Conservation (phyloP, 1,140 invertebrate genomes). For the Marisa cornuarietis region DNA sequence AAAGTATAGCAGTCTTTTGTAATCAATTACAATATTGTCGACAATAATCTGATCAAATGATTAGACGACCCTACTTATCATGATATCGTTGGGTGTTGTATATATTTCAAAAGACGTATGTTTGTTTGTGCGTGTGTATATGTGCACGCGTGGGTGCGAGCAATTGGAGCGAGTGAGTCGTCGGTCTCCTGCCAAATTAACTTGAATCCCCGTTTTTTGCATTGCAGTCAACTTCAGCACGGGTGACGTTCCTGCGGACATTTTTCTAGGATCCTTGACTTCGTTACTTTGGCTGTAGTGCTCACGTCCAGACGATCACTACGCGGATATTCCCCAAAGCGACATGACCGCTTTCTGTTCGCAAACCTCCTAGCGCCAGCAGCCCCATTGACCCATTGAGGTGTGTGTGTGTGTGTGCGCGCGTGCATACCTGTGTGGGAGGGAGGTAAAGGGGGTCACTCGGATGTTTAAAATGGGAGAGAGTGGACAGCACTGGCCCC, state of each 20-base stretch:
- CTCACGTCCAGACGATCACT: too few relatives aligned
- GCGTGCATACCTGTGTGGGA: background rate
- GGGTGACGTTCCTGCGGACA: too few relatives aligned
- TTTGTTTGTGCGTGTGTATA: background rate
- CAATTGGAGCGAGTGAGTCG: too few relatives aligned
- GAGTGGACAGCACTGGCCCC: background rate
- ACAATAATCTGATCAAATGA: too few relatives aligned
- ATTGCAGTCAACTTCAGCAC: too few relatives aligned
- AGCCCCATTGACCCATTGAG: background rate
- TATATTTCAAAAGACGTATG: background rate
- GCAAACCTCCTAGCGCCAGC: background rate
- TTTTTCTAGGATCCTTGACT: too few relatives aligned
- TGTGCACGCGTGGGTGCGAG: background rate
- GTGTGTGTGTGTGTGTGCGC: background rate
- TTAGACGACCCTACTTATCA: background rate
- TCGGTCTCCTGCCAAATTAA: too few relatives aligned
- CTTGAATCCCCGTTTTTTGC: too few relatives aligned
- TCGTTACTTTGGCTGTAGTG: too few relatives aligned
- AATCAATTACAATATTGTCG: too few relatives aligned
- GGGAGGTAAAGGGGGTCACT: background rate
- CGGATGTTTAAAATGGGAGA: background rate
- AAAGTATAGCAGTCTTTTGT: too few relatives aligned
- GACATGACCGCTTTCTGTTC: background rate
- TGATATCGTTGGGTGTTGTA: background rate
- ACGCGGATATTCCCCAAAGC: too few relatives aligned